Conservation (phyloP, 2,113 vertebrate species). For the Charadrius vociferus region DNA sequence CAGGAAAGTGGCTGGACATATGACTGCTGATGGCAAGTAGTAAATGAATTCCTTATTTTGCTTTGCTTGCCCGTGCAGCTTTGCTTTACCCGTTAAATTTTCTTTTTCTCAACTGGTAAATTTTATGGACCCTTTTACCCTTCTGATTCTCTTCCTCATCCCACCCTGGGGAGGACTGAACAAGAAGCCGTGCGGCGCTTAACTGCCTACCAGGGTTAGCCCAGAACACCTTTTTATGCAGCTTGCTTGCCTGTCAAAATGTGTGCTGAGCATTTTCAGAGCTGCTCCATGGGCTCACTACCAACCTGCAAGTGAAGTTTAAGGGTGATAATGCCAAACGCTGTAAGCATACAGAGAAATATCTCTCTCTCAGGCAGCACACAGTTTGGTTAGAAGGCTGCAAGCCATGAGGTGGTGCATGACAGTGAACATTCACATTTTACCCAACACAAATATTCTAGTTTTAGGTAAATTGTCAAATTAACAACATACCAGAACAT, state of each 20-base stretch:
- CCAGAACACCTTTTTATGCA: neutral
- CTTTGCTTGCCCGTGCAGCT: neutral
- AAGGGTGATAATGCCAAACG: neutral
- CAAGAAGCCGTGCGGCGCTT: neutral
- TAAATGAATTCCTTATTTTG: neutral
- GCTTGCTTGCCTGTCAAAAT: neutral
- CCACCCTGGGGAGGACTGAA: neutral
- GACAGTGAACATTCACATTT: neutral
- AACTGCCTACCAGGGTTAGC: neutral
- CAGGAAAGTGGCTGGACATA: neutral
- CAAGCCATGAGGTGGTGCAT: neutral
- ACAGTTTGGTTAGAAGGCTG: neutral
- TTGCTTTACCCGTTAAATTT: neutral
- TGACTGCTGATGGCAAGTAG: neutral
- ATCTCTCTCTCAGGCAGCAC: no score
- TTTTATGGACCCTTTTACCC: neutral
- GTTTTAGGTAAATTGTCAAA: neutral
- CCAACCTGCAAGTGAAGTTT: neutral
- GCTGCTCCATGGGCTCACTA: neutral
- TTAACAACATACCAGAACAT: neutral
- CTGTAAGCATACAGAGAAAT: neutral
- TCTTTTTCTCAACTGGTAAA: neutral
- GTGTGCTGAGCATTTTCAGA: neutral
- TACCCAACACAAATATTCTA: neutral
- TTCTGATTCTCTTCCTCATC: neutral